A percentile compares a stretch with the other conserved stretches of the same genome.
Evolutionary conservation across 2,797 vertebrate species (phyloP).

Genomic region (Lacerta agilis): DNA sequence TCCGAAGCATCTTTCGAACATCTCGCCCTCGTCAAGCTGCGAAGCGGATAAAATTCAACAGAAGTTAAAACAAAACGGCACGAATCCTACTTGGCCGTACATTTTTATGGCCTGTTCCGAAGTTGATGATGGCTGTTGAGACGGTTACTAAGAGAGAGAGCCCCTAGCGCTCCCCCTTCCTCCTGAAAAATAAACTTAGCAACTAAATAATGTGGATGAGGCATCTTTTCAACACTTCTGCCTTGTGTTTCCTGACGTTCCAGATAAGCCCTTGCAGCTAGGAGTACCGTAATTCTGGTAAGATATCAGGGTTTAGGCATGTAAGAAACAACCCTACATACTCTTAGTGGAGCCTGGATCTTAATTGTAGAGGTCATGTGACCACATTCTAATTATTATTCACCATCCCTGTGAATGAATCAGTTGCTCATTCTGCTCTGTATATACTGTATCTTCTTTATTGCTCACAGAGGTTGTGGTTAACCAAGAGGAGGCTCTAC

Average conservation of each 20-base stretch:
- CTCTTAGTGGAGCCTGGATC: slow-evolving; percentile 3
- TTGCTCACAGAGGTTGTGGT: slow-evolving; percentile 49
- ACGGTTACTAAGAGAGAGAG: background rate
- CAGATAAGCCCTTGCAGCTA: background rate
- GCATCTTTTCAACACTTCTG: background rate
- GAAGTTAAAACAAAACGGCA: background rate
- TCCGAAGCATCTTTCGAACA: background rate
- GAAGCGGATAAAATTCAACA: background rate
- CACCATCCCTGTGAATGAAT: slow-evolving; percentile 39
- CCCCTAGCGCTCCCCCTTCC: no score
- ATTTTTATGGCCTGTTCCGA: background rate
- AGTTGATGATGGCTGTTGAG: background rate
- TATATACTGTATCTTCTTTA: slow-evolving; percentile 33
- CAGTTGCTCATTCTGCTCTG: slow-evolving; percentile 39
- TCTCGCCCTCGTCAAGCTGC: background rate
- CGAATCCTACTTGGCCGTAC: background rate
- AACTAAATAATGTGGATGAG: background rate
- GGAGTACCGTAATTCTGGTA: slow-evolving; percentile 39
- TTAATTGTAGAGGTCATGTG: slow-evolving; percentile 24
- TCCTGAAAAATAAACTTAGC: background rate
- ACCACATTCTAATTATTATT: slow-evolving; percentile 42
- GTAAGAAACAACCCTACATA: slow-evolving; percentile 21
- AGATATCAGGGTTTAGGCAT: background rate
- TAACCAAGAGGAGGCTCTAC: slow-evolving; percentile 34
- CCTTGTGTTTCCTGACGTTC: background rate